phyloP scores from a whole-genome alignment of 2,797 vertebrate species.

The Varecia variegata region DNA sequence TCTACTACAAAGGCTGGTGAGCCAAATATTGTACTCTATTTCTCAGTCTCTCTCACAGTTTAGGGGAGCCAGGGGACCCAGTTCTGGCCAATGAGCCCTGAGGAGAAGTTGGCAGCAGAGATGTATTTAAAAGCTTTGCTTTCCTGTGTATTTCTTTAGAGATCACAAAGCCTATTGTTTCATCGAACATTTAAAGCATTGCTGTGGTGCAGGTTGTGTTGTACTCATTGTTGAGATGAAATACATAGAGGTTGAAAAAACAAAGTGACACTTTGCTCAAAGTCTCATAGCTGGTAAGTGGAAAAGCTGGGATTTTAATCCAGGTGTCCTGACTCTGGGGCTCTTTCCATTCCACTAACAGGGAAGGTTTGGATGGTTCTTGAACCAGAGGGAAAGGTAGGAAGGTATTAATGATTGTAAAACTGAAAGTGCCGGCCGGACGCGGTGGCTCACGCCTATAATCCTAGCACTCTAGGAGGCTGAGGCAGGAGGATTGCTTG shows the following conservation, averaged over 20 bases:
- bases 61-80: background rate
- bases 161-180: background rate
- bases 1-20: conserved; percentile 1
- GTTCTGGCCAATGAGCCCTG: background rate
- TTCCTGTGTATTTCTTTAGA: background rate
- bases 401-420: background rate
- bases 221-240: conserved; percentile 5
- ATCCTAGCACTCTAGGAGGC: no score
- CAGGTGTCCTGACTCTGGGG: background rate
- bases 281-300: background rate
- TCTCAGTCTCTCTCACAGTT: background rate
- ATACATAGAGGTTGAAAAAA: background rate
- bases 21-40: background rate
- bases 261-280: background rate
- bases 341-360: background rate
- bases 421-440: background rate
- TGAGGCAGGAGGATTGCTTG: no score
- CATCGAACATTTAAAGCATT: background rate
- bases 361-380: background rate
- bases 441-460: no score
- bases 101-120: background rate
- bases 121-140: conserved; percentile 20
- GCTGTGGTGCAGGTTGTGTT: background rate
- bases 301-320: background rate
- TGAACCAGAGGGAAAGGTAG: background rate